These are phyloP conservation scores for Sepiola atlantica DNA, from an alignment of 2,888 invertebrate genomes.

Conservation along the genomic window DNA sequence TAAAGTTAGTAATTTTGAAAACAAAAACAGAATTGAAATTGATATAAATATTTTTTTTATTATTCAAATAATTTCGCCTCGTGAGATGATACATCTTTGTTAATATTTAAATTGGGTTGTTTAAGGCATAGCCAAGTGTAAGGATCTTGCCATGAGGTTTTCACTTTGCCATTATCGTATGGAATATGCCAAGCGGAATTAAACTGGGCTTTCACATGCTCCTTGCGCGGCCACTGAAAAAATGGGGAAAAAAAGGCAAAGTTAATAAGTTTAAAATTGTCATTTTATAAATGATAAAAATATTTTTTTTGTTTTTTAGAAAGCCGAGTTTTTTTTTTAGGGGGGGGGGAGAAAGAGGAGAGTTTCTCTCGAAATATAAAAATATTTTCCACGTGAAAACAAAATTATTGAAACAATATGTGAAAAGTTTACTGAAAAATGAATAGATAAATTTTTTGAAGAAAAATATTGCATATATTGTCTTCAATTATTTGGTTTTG, in stretches of 20 bases:
- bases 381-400: no score
- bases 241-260: background rate
- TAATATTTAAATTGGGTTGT: background rate
- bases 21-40: background rate
- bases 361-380: no score
- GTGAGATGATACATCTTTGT: background rate
- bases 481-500: no score
- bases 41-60: background rate
- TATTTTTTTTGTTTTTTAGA: no score
- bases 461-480: no score
- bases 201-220: background rate
- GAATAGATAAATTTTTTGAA: no score
- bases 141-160: background rate
- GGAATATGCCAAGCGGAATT: slow-evolving; percentile 41
- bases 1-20: background rate
- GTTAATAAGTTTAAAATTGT: no score
- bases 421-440: no score
- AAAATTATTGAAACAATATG: no score
- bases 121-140: background rate
- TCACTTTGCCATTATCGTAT: background rate
- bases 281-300: no score
- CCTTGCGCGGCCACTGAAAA: slow-evolving; percentile 41
- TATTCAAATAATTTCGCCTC: background rate
- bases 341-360: no score
- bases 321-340: no score